A percentile compares a stretch with the other conserved stretches of the same genome.
These are phyloP conservation scores for Acipenser ruthenus DNA, from an alignment of 2,797 vertebrate genomes.

Conservation along the genomic window DNA sequence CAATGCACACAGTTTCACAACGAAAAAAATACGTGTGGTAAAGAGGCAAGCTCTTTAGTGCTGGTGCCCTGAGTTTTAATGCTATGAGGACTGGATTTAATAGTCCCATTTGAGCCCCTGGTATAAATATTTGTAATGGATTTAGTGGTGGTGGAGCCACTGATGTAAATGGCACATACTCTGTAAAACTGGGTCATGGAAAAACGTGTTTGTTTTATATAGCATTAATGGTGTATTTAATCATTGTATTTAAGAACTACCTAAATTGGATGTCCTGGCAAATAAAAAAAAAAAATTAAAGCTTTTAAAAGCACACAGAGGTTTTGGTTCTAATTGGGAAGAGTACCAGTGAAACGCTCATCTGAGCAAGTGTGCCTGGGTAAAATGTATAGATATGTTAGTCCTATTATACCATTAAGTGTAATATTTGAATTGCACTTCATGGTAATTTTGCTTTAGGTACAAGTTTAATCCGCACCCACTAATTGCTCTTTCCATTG, in stretches of 20 bases:
- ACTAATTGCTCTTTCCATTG: conserved; percentile 39
- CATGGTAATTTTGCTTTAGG: conserved; percentile 31
- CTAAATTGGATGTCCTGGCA: conserved; percentile 30
- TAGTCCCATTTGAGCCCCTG: conserved; percentile 29
- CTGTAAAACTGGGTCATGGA: background rate
- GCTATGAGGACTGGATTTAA: conserved; percentile 24
- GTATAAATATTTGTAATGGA: conserved; percentile 25
- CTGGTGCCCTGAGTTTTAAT: conserved; percentile 20
- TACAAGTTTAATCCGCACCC: conserved; percentile 14
- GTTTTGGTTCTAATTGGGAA: conserved; percentile 38
- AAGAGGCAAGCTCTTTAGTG: conserved; percentile 31
- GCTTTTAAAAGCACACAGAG: conserved; percentile 23
- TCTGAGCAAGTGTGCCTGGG: conserved; percentile 39
- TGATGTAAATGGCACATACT: conserved; percentile 43
- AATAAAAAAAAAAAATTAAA: conserved; percentile 44
- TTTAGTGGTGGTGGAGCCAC: conserved; percentile 46
- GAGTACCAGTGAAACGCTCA: conserved; percentile 27
- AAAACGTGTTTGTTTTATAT: background rate
- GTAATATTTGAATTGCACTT: conserved; percentile 14
- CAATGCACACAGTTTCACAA: conserved; percentile 31
- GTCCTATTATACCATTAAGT: too few species aligned
- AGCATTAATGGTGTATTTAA: conserved; percentile 23
- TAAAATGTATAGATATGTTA: conserved; percentile 24
- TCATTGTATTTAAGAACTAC: conserved; percentile 44
- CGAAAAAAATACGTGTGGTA: conserved; percentile 32